Evolutionary conservation across 2,113 vertebrate species (phyloP).

Genomic region (Eudyptes chrysolophus): DNA sequence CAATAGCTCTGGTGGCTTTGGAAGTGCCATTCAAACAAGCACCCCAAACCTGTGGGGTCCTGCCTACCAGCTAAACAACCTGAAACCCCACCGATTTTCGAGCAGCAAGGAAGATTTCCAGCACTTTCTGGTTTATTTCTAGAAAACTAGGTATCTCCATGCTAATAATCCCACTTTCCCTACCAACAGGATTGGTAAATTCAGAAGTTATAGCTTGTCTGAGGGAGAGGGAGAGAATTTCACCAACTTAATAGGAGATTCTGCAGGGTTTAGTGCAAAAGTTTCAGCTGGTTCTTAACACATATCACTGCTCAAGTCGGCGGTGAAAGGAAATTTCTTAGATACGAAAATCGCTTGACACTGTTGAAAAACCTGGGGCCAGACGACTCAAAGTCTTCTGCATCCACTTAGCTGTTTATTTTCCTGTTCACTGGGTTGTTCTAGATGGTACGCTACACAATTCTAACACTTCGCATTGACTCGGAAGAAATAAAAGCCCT

Average conservation of each 20-base stretch:
- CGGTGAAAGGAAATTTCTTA: background rate
- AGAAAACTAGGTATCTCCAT: background rate
- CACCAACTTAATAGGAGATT: background rate
- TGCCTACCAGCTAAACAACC: background rate
- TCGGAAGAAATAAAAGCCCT: background rate
- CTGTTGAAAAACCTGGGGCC: background rate
- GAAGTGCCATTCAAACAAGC: background rate
- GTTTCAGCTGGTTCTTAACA: conserved; percentile 30
- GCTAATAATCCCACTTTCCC: background rate
- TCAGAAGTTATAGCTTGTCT: background rate
- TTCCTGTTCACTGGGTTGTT: background rate
- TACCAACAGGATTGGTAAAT: background rate
- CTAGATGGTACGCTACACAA: fast-evolving
- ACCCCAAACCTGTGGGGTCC: background rate
- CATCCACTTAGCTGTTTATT: background rate
- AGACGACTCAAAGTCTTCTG: background rate
- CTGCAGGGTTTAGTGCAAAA: background rate
- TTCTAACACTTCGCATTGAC: fast-evolving
- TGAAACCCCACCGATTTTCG: fast-evolving
- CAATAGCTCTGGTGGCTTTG: background rate
- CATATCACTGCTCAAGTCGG: background rate
- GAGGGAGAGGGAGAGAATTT: background rate
- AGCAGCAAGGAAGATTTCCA: background rate
- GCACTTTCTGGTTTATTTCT: background rate
- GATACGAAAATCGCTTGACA: background rate